These are phyloP conservation scores for Drosophila anomalata DNA, from an alignment of 2,888 invertebrate species.

Conservation along the genomic window DNA sequence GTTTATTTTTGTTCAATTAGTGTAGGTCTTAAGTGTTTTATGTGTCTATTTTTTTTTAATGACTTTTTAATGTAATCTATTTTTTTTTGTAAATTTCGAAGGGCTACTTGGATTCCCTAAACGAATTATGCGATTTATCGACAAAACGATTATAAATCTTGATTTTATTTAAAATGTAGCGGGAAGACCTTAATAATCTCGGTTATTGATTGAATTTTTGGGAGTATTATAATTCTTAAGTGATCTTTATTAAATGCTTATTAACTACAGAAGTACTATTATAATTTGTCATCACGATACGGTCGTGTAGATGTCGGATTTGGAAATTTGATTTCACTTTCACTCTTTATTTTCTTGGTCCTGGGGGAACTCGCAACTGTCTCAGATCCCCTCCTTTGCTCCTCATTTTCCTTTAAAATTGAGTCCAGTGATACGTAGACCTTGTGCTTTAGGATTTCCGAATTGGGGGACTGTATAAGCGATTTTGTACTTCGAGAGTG, in stretches of 20 bases:
- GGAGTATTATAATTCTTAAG: no score
- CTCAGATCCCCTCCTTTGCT: no score
- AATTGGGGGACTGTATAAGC: no score
- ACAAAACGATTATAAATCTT: background rate
- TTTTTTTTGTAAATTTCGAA: background rate
- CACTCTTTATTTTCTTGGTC: background rate
- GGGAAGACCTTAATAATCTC: no score
- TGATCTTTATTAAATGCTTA: no score
- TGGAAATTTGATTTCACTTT: background rate
- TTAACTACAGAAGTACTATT: background rate
- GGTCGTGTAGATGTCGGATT: background rate
- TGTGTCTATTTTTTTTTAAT: background rate
- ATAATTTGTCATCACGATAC: background rate
- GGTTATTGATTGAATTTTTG: no score
- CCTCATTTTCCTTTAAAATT: no score
- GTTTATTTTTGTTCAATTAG: background rate
- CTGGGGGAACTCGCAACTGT: no score
- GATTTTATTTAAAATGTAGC: background rate
- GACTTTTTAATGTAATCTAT: background rate
- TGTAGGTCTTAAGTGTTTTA: background rate
- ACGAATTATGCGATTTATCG: background rate
- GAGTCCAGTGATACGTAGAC: no score
- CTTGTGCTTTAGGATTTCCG: no score
- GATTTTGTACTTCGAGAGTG: no score
- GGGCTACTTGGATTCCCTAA: background rate